Evolutionary conservation across 2,888 invertebrate genomes (phyloP).

Genomic region (Agrilus cyanescens): DNA sequence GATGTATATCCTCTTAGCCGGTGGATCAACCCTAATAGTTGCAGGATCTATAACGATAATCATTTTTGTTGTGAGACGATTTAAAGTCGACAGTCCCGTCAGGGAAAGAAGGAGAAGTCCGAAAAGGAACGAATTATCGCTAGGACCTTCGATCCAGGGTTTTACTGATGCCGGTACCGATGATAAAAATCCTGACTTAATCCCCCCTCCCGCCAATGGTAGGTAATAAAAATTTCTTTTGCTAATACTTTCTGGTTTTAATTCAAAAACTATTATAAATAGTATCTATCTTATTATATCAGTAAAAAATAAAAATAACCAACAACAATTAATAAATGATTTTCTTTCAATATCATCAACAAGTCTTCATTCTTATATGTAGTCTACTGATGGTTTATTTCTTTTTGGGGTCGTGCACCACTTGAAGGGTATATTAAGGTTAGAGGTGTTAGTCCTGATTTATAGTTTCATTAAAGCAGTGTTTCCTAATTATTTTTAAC

Average conservation of each 20-base stretch:
- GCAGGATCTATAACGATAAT: constrained; percentile 32
- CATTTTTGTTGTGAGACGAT: constrained; percentile 29
- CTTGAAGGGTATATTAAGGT: too few relatives aligned
- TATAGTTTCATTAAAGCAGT: too few relatives aligned
- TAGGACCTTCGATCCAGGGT: constrained; percentile 29
- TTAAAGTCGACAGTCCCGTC: constrained; percentile 32
- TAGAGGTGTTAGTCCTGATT: too few relatives aligned
- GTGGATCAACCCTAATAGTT: constrained; percentile 33
- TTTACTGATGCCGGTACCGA: constrained; percentile 31
- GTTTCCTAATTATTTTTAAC: too few relatives aligned
- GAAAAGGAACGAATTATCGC: constrained; percentile 27
- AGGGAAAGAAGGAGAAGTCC: constrained; percentile 28
- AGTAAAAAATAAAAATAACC: too few relatives aligned
- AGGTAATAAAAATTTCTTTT: constrained; percentile 12
- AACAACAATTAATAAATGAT: too few relatives aligned
- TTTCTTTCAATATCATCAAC: too few relatives aligned
- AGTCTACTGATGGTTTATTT: too few relatives aligned
- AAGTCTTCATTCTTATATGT: too few relatives aligned
- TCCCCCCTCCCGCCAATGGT: constrained; percentile 35
- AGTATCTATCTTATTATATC: too few relatives aligned
- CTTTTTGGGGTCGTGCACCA: too few relatives aligned
- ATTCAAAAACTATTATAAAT: too few relatives aligned
- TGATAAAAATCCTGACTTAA: constrained; percentile 36
- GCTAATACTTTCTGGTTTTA: constrained; percentile 1
- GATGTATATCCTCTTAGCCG: constrained; percentile 32